These are phyloP conservation scores for Calliphora vomitoria DNA, from an alignment of 2,888 invertebrate species.

Conservation along the genomic window DNA sequence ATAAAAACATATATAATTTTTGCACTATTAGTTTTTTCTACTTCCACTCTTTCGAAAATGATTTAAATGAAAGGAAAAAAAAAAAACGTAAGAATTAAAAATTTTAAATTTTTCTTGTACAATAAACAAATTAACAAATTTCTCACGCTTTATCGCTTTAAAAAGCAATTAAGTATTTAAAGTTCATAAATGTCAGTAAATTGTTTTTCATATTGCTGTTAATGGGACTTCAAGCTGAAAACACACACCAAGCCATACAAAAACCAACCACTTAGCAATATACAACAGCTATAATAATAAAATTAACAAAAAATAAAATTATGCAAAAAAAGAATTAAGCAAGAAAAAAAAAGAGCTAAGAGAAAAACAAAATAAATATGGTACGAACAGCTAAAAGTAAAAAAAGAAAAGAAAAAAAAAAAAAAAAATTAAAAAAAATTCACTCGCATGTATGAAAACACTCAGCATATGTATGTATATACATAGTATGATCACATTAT, in stretches of 20 bases:
- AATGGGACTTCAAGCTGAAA: slow-evolving; percentile 62
- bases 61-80: slow-evolving; percentile 15
- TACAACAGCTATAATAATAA: slow-evolving; percentile 22
- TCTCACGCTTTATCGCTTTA: slow-evolving; percentile 74
- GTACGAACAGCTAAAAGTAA: slow-evolving; percentile 1
- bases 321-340: not conserved
- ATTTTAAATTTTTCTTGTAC: slow-evolving; percentile 49
- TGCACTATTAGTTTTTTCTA: not conserved
- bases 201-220: slow-evolving; percentile 55
- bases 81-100: slow-evolving; percentile 16
- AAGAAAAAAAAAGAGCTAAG: slow-evolving; percentile 19
- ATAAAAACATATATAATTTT: not conserved
- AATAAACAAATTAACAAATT: slow-evolving; percentile 71
- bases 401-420: not conserved
- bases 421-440: slow-evolving; percentile 19
- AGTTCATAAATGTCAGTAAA: slow-evolving; percentile 74
- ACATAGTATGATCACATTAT: not conserved
- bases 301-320: slow-evolving; percentile 11
- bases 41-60: slow-evolving; percentile 22
- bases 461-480: not conserved
- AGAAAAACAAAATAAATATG: not conserved
- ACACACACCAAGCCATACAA: slow-evolving; percentile 2
- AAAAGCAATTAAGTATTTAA: slow-evolving; percentile 73
- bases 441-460: not conserved
- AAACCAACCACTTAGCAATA: not conserved